These are phyloP conservation scores for Antechinus flavipes DNA, from an alignment of 2,113 vertebrate species.

Conservation along the genomic window DNA sequence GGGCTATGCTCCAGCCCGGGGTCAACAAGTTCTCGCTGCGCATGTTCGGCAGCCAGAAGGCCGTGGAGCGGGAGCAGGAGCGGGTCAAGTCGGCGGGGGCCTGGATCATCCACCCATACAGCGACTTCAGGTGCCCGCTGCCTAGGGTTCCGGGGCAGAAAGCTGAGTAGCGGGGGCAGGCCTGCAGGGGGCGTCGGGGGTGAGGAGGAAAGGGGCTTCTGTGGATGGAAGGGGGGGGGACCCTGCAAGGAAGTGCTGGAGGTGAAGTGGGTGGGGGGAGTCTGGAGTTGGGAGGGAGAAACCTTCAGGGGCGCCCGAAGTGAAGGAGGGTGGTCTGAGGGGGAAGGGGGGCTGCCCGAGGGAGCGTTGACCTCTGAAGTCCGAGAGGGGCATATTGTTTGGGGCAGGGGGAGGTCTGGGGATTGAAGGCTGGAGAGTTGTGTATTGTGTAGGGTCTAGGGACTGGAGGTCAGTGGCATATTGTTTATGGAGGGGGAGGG, in stretches of 20 bases:
- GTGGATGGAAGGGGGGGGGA: background rate
- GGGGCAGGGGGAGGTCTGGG: background rate
- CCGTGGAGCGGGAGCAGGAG: conserved; percentile 96
- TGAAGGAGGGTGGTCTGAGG: conserved; percentile 30
- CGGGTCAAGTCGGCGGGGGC: conserved; percentile 97
- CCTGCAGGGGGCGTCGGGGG: conserved; percentile 46
- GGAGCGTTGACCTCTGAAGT: background rate
- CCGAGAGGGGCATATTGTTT: too few species aligned
- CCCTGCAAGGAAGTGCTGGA: background rate
- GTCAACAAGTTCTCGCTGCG: conserved; percentile 99
- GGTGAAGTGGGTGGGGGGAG: conserved; percentile 57
- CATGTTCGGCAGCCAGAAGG: conserved; percentile 99
- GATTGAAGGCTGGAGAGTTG: background rate
- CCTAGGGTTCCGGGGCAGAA: background rate
- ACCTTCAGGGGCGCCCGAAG: background rate
- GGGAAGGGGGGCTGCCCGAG: background rate
- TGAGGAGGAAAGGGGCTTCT: conserved; percentile 24
- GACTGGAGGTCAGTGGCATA: background rate
- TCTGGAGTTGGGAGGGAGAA: conserved; percentile 22
- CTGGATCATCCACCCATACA: conserved; percentile 99
- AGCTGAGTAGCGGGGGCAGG: background rate
- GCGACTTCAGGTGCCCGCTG: conserved; percentile 92
- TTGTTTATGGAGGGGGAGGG: background rate
- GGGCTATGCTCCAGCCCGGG: conserved; percentile 96
- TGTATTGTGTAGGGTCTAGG: background rate